These are phyloP conservation scores for Gymnopithys bicolor DNA, from an alignment of 2,797 vertebrate genomes.

Conservation along the genomic window DNA sequence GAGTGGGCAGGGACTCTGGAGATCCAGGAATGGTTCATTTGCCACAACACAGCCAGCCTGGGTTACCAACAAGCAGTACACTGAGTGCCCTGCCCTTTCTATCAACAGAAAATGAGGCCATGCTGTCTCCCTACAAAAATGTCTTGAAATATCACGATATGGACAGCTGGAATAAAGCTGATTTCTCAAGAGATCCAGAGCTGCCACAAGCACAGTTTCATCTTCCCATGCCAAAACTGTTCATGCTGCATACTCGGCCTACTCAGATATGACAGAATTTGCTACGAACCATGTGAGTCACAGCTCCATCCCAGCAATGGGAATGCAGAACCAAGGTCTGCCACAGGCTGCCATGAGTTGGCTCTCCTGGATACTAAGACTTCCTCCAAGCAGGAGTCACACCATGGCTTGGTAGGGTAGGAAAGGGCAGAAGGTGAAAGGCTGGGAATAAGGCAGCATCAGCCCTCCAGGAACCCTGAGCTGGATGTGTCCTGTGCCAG, in stretches of 20 bases:
- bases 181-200: conserved; percentile 2
- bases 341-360: neutral
- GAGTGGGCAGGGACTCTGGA: neutral
- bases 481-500: neutral
- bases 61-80: neutral
- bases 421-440: neutral
- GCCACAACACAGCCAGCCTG: neutral
- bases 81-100: neutral
- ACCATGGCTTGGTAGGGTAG: neutral
- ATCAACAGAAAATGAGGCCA: neutral
- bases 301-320: neutral
- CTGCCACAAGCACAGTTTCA: neutral
- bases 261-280: neutral
- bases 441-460: neutral
- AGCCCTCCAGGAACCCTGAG: neutral
- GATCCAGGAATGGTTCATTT: neutral
- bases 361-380: neutral
- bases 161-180: neutral
- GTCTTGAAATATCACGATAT: neutral
- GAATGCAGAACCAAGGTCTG: neutral
- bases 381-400: neutral
- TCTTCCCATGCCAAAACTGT: neutral
- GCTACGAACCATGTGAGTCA: neutral
- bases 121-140: neutral
- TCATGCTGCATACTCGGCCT: neutral